Base-by-base conservation (phyloP, 2,888 invertebrate species). In the Synergus gifuensis region DNA sequence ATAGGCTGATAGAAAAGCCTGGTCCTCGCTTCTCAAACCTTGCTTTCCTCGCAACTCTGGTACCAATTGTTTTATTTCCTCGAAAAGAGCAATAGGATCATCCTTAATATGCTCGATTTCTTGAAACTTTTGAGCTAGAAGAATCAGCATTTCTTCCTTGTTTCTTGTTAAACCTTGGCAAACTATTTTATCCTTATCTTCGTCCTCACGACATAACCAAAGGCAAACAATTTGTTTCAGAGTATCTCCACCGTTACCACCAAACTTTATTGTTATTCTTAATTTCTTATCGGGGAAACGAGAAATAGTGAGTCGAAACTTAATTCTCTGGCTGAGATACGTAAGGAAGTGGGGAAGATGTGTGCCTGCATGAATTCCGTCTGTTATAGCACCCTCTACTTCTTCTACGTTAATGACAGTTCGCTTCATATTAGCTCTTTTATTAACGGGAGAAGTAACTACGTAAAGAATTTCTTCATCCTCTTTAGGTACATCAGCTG, bases 61-160 rank as follows among this genome's bases (percentile, higher is more conserved):
- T 12, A 14, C 49, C 16, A 80, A 46, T 18, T 54, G 18, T 44
- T 22, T 67, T 16, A 28, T 28, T 76, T 82, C 46, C 16, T 81
- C 76, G 62, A 81, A 82, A n/a, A 83, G 76, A 18, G 78, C 1
- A 4, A 81, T 12, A 4, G 79, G 73, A 76, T 81, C 69, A 54
- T 80, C 81, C 0, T 22, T 42, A 14, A 82, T 14, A 40, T 62
- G 73, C 18, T 67, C 63, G n/a, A 81, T 67, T 69, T 81, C 67
- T n/a, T n/a, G 22, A 3, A 83, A 44, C 76, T 80, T 81, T 5
- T 69, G n/a, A 5, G 22, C n/a, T 12, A 83, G 16, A 11, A 73
- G 40, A 14, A 54, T 60, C 14, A 63, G 0, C 2, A 82, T 49
- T 40, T 67, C 49, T 58, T 67, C 67, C 42, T 40, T 54, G n/a